Conservation (phyloP, 92 coral and sea anemone genomes). For the Montipora capitata region DNA sequence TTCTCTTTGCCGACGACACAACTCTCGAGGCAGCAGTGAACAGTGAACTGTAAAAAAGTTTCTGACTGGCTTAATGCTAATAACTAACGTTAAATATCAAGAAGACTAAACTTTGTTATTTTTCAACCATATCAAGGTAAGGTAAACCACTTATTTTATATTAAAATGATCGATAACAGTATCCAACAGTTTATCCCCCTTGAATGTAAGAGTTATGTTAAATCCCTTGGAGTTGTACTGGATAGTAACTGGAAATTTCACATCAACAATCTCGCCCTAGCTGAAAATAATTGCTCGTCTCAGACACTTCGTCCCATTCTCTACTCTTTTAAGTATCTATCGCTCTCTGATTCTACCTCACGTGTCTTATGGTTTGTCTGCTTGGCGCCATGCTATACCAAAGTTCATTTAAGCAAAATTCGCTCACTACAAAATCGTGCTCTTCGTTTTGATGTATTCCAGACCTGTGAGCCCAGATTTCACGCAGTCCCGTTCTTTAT, state of each 20-base stretch:
- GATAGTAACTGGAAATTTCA: conserved; percentile 2
- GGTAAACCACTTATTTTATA: neutral
- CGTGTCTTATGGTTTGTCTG: conserved; percentile 15
- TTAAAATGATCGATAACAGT: conserved; percentile 18
- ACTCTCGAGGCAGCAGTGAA: conserved; percentile 44
- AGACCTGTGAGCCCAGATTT: neutral
- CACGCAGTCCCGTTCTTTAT: neutral
- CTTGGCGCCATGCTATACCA: neutral
- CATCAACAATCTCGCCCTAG: conserved; percentile 1
- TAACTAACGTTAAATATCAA: conserved; percentile 56
- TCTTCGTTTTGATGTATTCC: neutral
- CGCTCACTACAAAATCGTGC: neutral
- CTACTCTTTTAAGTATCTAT: neutral
- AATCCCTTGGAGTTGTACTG: neutral
- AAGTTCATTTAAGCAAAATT: neutral
- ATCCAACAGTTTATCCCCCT: neutral
- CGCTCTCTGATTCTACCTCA: conserved; percentile 4
- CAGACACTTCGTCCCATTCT: neutral
- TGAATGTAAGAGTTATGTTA: conserved; percentile 1
- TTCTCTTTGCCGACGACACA: conserved; percentile 66
- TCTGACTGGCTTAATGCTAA: conserved; percentile 63
- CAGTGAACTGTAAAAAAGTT: conserved; percentile 28
- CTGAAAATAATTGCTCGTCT: conserved; percentile 5
- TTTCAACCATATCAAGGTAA: conserved; percentile 61
- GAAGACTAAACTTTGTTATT: conserved; percentile 28